phyloP scores from a whole-genome alignment of 2,113 vertebrate species.

The Prietella phreatophila region DNA sequence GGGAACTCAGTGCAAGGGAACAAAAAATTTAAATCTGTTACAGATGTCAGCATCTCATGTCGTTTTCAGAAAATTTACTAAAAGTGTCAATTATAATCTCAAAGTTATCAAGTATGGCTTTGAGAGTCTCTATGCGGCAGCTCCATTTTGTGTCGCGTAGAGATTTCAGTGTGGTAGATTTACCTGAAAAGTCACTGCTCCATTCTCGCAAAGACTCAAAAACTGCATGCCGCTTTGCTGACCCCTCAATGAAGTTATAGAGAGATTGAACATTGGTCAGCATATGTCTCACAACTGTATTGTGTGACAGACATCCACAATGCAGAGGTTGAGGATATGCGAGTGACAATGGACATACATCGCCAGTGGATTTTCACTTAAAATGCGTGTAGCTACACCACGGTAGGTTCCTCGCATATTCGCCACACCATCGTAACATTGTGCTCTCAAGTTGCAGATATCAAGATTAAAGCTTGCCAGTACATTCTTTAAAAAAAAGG shows the following conservation, averaged over 20 bases:
- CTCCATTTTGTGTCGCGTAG: background rate
- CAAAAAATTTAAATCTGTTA: background rate
- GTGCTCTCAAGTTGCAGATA: background rate
- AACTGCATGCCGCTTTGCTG: no score
- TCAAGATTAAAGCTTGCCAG: background rate
- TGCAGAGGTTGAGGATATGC: no score
- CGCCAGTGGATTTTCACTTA: background rate
- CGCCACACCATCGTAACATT: constrained; percentile 7
- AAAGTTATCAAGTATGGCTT: background rate
- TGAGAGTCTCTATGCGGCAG: background rate
- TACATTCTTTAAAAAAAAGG: background rate
- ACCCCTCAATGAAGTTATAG: no score
- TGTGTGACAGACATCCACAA: no score
- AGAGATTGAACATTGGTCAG: no score
- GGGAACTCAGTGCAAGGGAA: no score
- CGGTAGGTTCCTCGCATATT: background rate
- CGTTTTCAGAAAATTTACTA: background rate
- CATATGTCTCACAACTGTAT: no score
- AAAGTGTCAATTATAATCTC: background rate
- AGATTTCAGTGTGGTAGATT: no score
- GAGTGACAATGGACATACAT: no score
- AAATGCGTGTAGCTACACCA: constrained; percentile 7
- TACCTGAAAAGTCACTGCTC: no score
- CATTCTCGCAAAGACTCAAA: no score
- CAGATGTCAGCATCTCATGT: background rate